Percentiles rank a stretch among this genome's conserved stretches.
phyloP scores from a whole-genome alignment of 1,140 invertebrate species.

The Probaryconus sp. region DNA sequence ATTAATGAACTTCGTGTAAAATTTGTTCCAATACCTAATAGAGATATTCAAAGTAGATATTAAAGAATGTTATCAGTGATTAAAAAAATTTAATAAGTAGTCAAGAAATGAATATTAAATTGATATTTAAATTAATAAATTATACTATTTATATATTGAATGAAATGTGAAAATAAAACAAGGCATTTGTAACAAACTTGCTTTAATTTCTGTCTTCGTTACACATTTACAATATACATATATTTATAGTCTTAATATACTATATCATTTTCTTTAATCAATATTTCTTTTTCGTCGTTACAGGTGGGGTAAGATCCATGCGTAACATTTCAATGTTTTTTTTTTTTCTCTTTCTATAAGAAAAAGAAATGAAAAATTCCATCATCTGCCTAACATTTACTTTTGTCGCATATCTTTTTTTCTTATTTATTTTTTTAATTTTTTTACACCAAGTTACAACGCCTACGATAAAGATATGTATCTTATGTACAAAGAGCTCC shows the following conservation, averaged over 20 bases:
- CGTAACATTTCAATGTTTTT: conserved; percentile 65
- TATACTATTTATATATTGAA: conserved; percentile 12
- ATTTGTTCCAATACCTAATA: conserved; percentile 18
- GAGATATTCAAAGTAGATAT: background rate
- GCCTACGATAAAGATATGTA: conserved; percentile 72
- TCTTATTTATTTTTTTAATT: too few species aligned
- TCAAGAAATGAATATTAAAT: conserved; percentile 3
- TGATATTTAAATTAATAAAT: conserved; percentile 16
- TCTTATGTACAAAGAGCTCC: conserved; percentile 75
- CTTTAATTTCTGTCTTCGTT: conserved; percentile 75
- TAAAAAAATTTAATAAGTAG: background rate
- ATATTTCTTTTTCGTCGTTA: conserved; percentile 65
- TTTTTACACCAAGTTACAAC: conserved; percentile 71
- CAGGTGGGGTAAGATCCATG: conserved; percentile 63
- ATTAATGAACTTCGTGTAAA: conserved; percentile 7
- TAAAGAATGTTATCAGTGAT: too few species aligned
- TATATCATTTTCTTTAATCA: conserved; percentile 66
- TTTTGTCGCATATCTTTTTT: conserved; percentile 46
- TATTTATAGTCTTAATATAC: conserved; percentile 74
- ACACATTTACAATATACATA: conserved; percentile 77
- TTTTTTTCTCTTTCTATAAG: conserved; percentile 62
- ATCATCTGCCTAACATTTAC: conserved; percentile 50
- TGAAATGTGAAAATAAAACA: conserved; percentile 14
- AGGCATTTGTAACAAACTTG: conserved; percentile 73
- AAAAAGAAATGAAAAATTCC: conserved; percentile 50